Evolutionary conservation across 2,797 vertebrate genomes (phyloP), one percentile per base, ranked within the genome.

Genomic region (Dendrocincla fuliginosa): DNA sequence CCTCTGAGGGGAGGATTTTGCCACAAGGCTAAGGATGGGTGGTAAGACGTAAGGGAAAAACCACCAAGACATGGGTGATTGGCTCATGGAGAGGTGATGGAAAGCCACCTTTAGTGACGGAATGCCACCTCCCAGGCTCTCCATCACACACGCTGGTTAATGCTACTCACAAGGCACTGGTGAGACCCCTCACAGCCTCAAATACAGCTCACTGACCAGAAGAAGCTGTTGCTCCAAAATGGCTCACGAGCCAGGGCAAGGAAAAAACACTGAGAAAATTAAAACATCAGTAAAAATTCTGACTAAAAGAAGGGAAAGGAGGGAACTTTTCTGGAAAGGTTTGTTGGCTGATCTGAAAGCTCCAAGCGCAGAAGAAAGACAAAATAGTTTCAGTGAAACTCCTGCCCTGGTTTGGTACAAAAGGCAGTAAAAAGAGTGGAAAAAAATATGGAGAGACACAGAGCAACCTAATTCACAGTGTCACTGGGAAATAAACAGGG

Each of bases 391-490:
- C 41, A 70, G 64, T 11, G 42, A 8, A 83, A 79, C 2, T 67
- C 64, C 37, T 74, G 33, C 32, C 24, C 74, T 39, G 33, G 52
- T 67, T 91, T 73, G 37, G 35, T 52, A 50, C 5, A 87, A 60
- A 82, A 93, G 30, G 44, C 47, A 88, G 35, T 11, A 95, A 79
- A 82, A 90, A 30, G 9, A 22, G 0, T 18, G 39, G 19, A 57
- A 63, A 42, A 39, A 80, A 11, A 33, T 0, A 15, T 2, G 15
- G 1, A 67, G 4, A 73, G 25, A 85, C 10, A 44, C 1, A 5
- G 24, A 95, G 84, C 57, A 89, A 81, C 78, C n/a, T 80, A 91
- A 89, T 68, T 80, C 49, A 70, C 49, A 87, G 2, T 46, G 60
- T 50, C 52, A 49, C 60, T 60, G 60, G 64, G 64, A 87, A 96